Conservation (phyloP, 1,140 invertebrate species). For the Platorchestia sp. region DNA sequence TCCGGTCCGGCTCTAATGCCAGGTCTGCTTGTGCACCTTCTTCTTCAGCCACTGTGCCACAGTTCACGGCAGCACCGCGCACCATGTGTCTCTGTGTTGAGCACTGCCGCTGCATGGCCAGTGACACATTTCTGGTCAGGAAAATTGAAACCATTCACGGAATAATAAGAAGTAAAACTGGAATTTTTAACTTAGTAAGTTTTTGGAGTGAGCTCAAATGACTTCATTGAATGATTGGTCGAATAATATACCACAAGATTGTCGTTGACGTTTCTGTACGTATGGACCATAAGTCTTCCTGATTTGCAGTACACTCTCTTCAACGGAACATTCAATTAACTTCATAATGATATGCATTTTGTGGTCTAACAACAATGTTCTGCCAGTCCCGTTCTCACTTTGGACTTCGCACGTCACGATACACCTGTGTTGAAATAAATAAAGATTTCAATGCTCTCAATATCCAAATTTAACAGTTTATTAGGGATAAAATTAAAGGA, state of each 20-base stretch:
- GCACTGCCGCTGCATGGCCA: not conserved
- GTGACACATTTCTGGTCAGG: not conserved
- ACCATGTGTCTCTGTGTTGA: not conserved
- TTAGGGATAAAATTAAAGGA: too few species aligned
- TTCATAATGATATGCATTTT: too few species aligned
- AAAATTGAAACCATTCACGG: not conserved
- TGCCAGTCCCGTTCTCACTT: too few species aligned
- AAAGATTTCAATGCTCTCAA: too few species aligned
- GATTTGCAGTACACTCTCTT: too few species aligned
- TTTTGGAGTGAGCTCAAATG: not conserved
- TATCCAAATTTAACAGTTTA: too few species aligned
- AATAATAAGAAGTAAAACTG: not conserved
- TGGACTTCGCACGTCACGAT: too few species aligned
- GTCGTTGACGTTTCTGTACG: too few species aligned
- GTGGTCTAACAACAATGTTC: too few species aligned
- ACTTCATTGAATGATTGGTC: not conserved
- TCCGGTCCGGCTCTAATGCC: constrained; percentile 17
- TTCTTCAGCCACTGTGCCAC: not conserved
- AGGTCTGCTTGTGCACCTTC: not conserved
- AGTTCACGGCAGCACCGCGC: not conserved
- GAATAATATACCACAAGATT: not conserved
- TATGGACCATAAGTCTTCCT: too few species aligned
- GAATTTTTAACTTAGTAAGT: not conserved
- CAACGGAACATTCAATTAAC: too few species aligned
- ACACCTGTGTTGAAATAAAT: too few species aligned